These are phyloP conservation scores for Rhinoderma darwinii DNA, from an alignment of 2,113 vertebrate genomes.

Conservation along the genomic window DNA sequence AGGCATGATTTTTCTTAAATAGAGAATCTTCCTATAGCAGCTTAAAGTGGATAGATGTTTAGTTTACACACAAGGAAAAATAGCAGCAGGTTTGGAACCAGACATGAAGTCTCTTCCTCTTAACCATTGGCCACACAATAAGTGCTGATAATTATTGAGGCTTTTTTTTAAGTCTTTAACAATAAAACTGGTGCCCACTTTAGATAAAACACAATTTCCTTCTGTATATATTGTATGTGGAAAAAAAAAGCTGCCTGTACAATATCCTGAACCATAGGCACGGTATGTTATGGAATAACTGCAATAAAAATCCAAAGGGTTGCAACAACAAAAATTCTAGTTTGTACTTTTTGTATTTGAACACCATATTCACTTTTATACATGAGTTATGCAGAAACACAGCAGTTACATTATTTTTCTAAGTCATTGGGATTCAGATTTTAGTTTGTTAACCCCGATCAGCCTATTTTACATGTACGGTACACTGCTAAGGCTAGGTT, in stretches of 20 bases:
- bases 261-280: conserved; percentile 47
- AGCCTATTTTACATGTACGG: background rate
- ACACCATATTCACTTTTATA: background rate
- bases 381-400: background rate
- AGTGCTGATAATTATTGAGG: conserved; percentile 73
- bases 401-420: too few species aligned
- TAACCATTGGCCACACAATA: conserved; percentile 77
- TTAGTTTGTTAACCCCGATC: background rate
- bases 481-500: background rate
- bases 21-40: conserved; percentile 67
- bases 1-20: conserved; percentile 53
- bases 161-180: conserved; percentile 69
- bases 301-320: conserved; percentile 11
- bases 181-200: conserved; percentile 65
- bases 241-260: conserved; percentile 34
- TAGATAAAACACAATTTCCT: conserved; percentile 68
- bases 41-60: conserved; percentile 73
- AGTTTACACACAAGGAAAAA: conserved; percentile 74
- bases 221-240: background rate
- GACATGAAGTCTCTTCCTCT: conserved; percentile 76
- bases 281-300: background rate
- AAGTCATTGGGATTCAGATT: background rate
- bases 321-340: background rate
- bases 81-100: conserved; percentile 75
- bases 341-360: background rate